These are phyloP conservation scores for Nematopogon swammerdamellus DNA, from an alignment of 2,888 invertebrate species.

Conservation along the genomic window DNA sequence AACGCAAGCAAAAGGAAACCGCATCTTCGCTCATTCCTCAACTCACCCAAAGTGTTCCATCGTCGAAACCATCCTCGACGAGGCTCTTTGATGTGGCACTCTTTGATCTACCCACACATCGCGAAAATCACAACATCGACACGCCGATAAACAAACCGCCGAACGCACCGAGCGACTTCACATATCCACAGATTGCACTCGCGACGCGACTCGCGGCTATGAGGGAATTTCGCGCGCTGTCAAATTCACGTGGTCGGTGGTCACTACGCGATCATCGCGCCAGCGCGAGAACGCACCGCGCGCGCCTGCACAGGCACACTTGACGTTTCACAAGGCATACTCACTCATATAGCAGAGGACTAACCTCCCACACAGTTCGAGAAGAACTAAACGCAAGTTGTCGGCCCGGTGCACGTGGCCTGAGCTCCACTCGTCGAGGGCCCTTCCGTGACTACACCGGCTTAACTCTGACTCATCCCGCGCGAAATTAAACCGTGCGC, in stretches of 20 bases:
- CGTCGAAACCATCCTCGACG: neutral
- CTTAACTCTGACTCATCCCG: neutral
- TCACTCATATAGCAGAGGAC: conserved; percentile 45
- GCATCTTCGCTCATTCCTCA: neutral
- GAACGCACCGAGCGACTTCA: neutral
- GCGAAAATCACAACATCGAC: neutral
- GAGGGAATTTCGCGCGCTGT: conserved; percentile 20
- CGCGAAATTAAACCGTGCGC: no score
- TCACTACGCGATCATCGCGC: conserved; percentile 11
- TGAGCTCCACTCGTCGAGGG: conserved; percentile 50
- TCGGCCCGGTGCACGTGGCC: conserved; percentile 43
- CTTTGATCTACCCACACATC: neutral
- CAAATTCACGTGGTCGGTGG: conserved; percentile 51
- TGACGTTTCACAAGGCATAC: conserved; percentile 38
- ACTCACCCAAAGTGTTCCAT: neutral
- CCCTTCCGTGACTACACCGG: conserved; percentile 21
- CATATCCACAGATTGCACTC: no score
- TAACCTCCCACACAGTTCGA: conserved; percentile 54
- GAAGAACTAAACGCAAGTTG: conserved; percentile 53
- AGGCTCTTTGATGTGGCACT: no score
- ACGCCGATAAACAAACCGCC: neutral
- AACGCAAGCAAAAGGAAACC: no score
- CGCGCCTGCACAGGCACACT: conserved; percentile 23
- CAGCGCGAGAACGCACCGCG: conserved; percentile 30
- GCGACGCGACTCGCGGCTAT: no score